phyloP scores from a whole-genome alignment of 2,888 invertebrate genomes.

The Andrena bicolor region DNA sequence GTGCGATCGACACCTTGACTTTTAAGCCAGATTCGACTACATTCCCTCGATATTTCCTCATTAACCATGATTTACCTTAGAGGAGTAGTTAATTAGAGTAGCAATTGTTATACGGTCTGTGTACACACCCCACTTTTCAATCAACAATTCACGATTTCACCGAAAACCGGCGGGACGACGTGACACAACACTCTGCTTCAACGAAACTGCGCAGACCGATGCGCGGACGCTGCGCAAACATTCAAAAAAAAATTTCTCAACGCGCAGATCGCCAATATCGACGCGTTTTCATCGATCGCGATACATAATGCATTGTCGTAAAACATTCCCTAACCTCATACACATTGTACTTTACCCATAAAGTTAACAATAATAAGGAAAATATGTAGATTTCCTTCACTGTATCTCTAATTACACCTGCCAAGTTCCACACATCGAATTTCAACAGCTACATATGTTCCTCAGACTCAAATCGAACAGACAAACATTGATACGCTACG shows the following conservation, averaged over 20 bases:
- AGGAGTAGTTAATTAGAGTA: too few relatives aligned
- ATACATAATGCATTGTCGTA: not conserved
- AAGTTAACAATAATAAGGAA: not conserved
- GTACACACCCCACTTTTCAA: not conserved
- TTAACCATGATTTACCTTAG: too few relatives aligned
- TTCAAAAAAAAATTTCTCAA: not conserved
- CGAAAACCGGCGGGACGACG: not conserved
- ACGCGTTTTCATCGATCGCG: slow-evolving; percentile 6
- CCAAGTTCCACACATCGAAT: slow-evolving; percentile 29
- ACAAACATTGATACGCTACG: not conserved
- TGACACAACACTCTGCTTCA: not conserved
- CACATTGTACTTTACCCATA: not conserved
- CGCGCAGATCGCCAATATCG: slow-evolving; percentile 27
- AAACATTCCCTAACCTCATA: not conserved
- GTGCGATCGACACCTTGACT: too few relatives aligned
- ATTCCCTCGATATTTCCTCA: too few relatives aligned
- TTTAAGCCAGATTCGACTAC: too few relatives aligned
- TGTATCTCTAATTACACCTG: not conserved
- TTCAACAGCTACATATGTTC: not conserved
- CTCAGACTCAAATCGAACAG: not conserved
- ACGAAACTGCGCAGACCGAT: not conserved
- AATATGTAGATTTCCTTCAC: not conserved
- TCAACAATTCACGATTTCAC: not conserved
- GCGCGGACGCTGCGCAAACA: slow-evolving; percentile 13
- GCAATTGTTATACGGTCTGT: too few relatives aligned